Base-by-base conservation (phyloP, 2,888 invertebrate species). In the Hyposoter didymator region DNA sequence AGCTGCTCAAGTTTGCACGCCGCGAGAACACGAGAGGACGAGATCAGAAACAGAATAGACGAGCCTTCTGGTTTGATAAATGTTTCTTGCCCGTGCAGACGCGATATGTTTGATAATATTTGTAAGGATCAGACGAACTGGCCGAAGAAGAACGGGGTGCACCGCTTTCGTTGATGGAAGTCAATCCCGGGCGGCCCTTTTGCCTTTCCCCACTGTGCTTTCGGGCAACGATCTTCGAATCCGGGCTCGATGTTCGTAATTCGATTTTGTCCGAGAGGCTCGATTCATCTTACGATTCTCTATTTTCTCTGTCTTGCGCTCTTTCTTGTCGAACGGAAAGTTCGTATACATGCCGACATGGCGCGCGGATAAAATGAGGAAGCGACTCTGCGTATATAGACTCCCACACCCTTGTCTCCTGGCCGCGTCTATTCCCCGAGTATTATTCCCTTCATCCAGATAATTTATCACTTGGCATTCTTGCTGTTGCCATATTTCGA, bases 91-190 rank as follows among this genome's bases (percentile, higher is more conserved):
- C 14, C 78, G 66, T 64, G 88, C 89, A 69, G 74, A 87, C 87
- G 87, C 90, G 91, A 92, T 91, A 91, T 89, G 92, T 90, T 90
- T 89, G 91, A 91, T 93, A 90, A 93, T 93, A 92, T 92, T 92
- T 91, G 91, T 90, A 88, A 90, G 90, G 88, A 88, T 91, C 91
- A 80, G 88, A 72, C 78, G 89, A 39, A 52, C 75, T 78, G 22
- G 28, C 17, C 49, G 69, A 64, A 35, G 69, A 64, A 35, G 75
- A 75, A 70, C 39, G 70, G 69, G 70, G 82, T 86, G 87, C 74
- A 80, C 80, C 82, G 84, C 45, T 74, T 47, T 28, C 55, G 72
- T 49, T 55, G 55, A 59, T 75, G 47, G 45, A 82, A 87, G 85
- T 84, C 87, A 79, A 83, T 78, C 75, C 52, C 49, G 45, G 84